phyloP scores from a whole-genome alignment of 2,113 vertebrate species.

The Leuciscus idus region DNA sequence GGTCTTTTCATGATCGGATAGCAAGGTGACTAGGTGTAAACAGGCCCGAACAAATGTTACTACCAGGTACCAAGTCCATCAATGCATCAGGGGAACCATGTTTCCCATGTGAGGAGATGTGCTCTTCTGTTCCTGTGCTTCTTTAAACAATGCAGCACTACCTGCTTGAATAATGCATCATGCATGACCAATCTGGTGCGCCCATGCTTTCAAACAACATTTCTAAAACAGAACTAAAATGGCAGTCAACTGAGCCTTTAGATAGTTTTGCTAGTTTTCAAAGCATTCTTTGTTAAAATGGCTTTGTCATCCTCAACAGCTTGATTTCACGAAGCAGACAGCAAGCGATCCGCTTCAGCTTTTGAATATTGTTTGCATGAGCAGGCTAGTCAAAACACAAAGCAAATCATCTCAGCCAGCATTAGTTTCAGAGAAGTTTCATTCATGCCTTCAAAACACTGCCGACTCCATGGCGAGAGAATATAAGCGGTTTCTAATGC shows the following conservation, averaged over 20 bases:
- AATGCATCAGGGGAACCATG: neutral
- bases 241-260: neutral
- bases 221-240: neutral
- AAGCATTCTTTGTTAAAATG: conserved; percentile 4
- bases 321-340: conserved; percentile 14
- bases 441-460: conserved; percentile 12
- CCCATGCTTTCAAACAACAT: neutral
- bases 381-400: conserved; percentile 33
- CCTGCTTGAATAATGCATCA: neutral
- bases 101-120: neutral
- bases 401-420: conserved; percentile 15
- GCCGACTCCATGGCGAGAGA: neutral
- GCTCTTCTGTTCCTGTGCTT: neutral
- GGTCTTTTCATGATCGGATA: too few species aligned
- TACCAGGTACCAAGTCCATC: neutral
- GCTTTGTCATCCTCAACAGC: conserved; percentile 3
- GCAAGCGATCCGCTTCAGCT: conserved; percentile 8
- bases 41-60: neutral
- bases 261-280: neutral
- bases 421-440: conserved; percentile 1
- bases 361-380: conserved; percentile 34
- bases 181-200: neutral
- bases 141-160: neutral
- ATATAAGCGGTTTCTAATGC: neutral
- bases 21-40: too few species aligned